A percentile compares a stretch with the other conserved stretches of the same genome.
Conservation (phyloP, 2,113 vertebrate genomes). For the Lepus europaeus region DNA sequence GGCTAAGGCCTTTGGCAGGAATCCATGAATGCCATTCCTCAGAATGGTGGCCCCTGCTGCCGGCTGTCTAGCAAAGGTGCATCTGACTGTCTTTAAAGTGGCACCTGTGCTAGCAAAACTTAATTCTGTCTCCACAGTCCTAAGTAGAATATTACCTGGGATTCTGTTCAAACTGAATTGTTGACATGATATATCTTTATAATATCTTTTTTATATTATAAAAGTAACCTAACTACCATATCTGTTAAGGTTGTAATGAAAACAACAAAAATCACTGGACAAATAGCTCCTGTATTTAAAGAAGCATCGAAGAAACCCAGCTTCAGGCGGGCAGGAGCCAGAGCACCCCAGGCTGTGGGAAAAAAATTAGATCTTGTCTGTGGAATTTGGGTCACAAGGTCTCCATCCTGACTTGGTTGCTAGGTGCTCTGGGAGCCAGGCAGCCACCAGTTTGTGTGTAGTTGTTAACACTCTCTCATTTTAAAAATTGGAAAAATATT, state of each 20-base stretch:
- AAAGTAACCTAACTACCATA: background rate
- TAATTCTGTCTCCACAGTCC: slow-evolving; percentile 3
- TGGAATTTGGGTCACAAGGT: background rate
- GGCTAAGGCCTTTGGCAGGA: background rate
- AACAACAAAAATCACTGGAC: slow-evolving; percentile 12
- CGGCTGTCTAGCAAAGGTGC: background rate
- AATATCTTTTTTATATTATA: slow-evolving; percentile 17
- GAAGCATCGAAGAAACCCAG: background rate
- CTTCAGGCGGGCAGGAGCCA: background rate
- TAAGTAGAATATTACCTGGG: slow-evolving; percentile 29
- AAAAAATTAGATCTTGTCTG: background rate
- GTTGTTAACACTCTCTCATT: slow-evolving; percentile 31
- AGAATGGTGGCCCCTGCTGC: background rate
- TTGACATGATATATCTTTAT: background rate
- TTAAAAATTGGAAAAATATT: background rate
- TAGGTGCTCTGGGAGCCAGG: background rate
- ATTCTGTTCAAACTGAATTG: slow-evolving; percentile 30
- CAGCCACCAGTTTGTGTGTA: background rate
- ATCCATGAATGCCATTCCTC: slow-evolving; percentile 4
- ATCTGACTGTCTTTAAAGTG: background rate
- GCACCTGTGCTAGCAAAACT: background rate
- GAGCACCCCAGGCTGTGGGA: background rate
- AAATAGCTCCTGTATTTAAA: background rate
- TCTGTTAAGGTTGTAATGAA: slow-evolving; percentile 48
- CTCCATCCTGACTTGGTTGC: background rate